phyloP scores from a whole-genome alignment of 2,888 invertebrate genomes.

The Lasioglossum oenotherae region DNA sequence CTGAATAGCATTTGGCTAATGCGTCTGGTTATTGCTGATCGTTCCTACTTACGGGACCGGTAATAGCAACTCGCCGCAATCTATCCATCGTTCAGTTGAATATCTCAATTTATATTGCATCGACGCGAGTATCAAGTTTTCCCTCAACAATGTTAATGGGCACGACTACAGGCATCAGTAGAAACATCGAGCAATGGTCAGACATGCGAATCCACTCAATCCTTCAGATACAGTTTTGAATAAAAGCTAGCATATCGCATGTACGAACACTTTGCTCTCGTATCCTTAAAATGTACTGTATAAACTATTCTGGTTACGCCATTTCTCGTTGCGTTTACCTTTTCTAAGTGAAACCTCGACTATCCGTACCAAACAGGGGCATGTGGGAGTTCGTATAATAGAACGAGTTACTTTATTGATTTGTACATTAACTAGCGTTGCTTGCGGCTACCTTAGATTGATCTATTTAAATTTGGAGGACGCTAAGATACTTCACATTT shows the following conservation, averaged over 20 bases:
- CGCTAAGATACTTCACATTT: too few relatives aligned
- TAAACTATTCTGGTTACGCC: too few relatives aligned
- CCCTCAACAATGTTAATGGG: background rate
- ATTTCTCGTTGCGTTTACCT: too few relatives aligned
- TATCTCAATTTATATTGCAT: background rate
- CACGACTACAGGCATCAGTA: background rate
- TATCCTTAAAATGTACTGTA: too few relatives aligned
- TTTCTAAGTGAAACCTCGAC: too few relatives aligned
- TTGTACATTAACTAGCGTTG: too few relatives aligned
- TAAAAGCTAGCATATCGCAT: background rate
- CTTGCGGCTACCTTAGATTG: too few relatives aligned
- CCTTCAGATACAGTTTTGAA: background rate
- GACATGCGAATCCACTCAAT: background rate
- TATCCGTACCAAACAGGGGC: too few relatives aligned
- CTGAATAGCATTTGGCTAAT: constrained; percentile 1
- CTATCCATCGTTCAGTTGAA: background rate
- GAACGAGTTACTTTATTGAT: too few relatives aligned
- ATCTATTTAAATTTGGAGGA: too few relatives aligned
- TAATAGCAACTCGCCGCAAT: background rate
- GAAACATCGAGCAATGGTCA: background rate
- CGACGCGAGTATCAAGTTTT: background rate
- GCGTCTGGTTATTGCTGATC: background rate
- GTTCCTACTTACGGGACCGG: background rate
- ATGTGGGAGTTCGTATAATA: too few relatives aligned
- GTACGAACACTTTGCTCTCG: too few relatives aligned